Conservation (phyloP, 2,797 vertebrate species). For the Labeo calbasu region DNA sequence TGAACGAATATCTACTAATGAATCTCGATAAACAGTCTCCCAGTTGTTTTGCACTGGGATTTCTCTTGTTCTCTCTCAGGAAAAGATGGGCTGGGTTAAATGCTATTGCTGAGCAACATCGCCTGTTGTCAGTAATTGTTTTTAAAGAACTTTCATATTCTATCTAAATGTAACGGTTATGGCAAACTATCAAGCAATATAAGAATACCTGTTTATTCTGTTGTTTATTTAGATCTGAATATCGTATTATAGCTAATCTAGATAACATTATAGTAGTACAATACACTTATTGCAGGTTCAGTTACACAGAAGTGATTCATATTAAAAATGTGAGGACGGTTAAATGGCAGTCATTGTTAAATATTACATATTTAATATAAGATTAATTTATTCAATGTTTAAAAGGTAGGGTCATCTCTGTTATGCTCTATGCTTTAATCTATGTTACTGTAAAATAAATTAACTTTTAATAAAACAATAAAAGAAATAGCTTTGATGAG, state of each 20-base stretch:
- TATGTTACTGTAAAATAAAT: not conserved
- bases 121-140: not conserved
- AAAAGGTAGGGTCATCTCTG: not conserved
- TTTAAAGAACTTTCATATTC: not conserved
- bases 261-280: not conserved
- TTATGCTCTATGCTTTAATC: not conserved
- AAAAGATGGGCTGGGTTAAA: not conserved
- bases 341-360: not conserved
- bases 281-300: not conserved
- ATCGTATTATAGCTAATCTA: not conserved
- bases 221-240: not conserved
- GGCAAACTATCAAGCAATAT: not conserved
- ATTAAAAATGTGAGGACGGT: not conserved
- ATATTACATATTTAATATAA: not conserved
- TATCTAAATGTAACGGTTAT: not conserved
- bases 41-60: slow-evolving; percentile 6
- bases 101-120: not conserved
- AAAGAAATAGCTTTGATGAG: not conserved
- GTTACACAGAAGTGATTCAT: not conserved
- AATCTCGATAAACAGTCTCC: too few species aligned
- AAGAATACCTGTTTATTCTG: not conserved
- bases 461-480: not conserved
- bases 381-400: not conserved
- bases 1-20: too few species aligned
- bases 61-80: not conserved